Evolutionary conservation across 1,140 invertebrate genomes (phyloP).

Genomic region (Catajapyx aquilonaris): DNA sequence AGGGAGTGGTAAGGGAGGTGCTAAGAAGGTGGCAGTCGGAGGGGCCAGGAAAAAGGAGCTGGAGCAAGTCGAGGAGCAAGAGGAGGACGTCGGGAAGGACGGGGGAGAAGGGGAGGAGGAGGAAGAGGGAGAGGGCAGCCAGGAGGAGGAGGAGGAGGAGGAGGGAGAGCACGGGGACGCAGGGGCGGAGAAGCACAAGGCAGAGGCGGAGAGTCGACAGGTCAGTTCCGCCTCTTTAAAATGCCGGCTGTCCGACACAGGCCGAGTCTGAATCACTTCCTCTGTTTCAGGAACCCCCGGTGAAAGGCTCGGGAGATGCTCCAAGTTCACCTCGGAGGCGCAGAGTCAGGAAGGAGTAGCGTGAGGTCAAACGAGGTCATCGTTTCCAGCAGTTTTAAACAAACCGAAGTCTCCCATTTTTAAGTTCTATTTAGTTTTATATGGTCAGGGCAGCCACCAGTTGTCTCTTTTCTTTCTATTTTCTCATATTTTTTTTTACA

Average conservation of each 20-base stretch:
- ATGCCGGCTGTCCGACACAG: background rate
- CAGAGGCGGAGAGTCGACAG: background rate
- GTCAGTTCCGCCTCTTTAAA: background rate
- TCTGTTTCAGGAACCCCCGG: conserved; percentile 2
- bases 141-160: conserved; percentile 19
- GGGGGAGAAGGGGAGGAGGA: conserved; percentile 21
- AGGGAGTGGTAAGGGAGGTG: conserved; percentile 20
- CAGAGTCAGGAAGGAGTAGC: conserved; percentile 12
- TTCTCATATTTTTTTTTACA: too few species aligned
- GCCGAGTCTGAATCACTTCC: conserved; percentile 1
- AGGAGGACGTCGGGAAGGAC: conserved; percentile 15
- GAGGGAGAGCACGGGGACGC: conserved; percentile 12
- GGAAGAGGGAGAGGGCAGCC: conserved; percentile 18
- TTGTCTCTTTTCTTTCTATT: too few species aligned
- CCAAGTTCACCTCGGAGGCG: conserved; percentile 12
- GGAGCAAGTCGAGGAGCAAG: conserved; percentile 15
- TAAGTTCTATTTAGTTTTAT: too few species aligned
- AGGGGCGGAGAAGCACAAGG: conserved; percentile 4
- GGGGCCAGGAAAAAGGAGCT: conserved; percentile 10
- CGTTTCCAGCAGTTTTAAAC: too few species aligned
- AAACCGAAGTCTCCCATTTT: too few species aligned
- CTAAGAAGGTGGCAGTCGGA: conserved; percentile 6
- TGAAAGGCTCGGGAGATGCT: conserved; percentile 8
- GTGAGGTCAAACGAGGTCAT: too few species aligned
- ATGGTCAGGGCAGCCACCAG: too few species aligned